Percentiles rank a stretch among this genome's conserved stretches.
These are phyloP conservation scores for Pilophorus perplexus DNA, from an alignment of 2,888 invertebrate species.

Conservation along the genomic window DNA sequence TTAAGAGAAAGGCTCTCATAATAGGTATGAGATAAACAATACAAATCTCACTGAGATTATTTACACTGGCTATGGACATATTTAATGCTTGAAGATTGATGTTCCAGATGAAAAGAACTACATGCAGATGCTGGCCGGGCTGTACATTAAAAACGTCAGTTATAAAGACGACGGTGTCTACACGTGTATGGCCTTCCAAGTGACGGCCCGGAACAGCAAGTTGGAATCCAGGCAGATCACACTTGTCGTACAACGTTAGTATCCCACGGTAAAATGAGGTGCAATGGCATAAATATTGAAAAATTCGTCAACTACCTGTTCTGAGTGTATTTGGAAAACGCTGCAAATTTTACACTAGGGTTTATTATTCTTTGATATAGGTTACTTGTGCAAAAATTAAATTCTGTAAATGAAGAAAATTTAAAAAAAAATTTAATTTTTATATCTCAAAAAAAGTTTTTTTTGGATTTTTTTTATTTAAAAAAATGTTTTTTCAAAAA, in stretches of 20 bases:
- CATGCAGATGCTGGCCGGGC: constrained; percentile 56
- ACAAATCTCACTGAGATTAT: too few relatives aligned
- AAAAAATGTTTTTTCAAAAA: too few relatives aligned
- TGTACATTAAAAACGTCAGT: constrained; percentile 58
- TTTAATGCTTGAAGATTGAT: too few relatives aligned
- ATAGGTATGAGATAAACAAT: constrained; percentile 1
- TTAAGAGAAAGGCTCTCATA: constrained; percentile 29
- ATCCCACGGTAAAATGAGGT: neutral
- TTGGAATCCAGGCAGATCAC: constrained; percentile 58
- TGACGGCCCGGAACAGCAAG: constrained; percentile 55
- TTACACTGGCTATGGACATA: too few relatives aligned
- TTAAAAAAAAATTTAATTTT: too few relatives aligned
- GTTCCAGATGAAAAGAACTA: constrained; percentile 37
- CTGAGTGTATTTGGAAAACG: neutral
- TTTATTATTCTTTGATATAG: too few relatives aligned
- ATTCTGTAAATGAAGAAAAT: too few relatives aligned
- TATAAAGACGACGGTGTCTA: constrained; percentile 60
- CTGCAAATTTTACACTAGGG: too few relatives aligned
- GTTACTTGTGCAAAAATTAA: too few relatives aligned
- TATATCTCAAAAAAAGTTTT: too few relatives aligned
- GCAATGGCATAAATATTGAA: neutral
- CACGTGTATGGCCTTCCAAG: constrained; percentile 60
- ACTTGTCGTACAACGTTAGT: constrained; percentile 61
- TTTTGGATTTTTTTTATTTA: too few relatives aligned
- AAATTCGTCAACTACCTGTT: neutral